These are phyloP conservation scores for Protaetia brevitarsis DNA, from an alignment of 1,140 invertebrate species.

Conservation along the genomic window DNA sequence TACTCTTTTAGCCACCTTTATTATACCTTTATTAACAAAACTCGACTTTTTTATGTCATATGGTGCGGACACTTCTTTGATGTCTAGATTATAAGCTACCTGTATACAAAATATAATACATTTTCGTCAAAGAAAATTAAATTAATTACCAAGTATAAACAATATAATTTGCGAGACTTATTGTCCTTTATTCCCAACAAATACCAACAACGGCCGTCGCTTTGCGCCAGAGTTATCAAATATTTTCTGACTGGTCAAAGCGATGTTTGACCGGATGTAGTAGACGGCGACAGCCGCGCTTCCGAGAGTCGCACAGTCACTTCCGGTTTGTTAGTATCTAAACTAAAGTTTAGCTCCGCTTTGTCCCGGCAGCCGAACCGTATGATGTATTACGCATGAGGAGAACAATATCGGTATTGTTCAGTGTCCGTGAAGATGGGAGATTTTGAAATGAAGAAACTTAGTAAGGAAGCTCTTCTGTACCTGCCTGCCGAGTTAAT, in stretches of 20 bases:
- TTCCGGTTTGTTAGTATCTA: conserved; percentile 17
- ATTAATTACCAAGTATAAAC: not conserved
- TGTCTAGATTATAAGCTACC: too few species aligned
- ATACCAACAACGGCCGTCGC: not conserved
- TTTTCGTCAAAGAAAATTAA: too few species aligned
- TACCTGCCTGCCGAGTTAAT: too few species aligned
- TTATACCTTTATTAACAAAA: too few species aligned
- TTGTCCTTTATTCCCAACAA: not conserved
- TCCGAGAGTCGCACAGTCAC: conserved; percentile 4
- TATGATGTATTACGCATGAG: conserved; percentile 20
- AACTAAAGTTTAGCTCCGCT: conserved; percentile 16
- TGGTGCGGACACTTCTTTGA: too few species aligned
- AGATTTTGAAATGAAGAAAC: not conserved
- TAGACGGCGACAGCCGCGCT: conserved; percentile 20
- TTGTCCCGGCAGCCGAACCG: not conserved
- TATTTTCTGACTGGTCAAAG: not conserved
- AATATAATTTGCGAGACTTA: not conserved
- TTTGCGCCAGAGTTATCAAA: not conserved
- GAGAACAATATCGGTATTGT: not conserved
- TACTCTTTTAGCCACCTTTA: too few species aligned
- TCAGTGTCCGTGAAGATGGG: not conserved
- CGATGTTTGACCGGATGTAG: conserved; percentile 18
- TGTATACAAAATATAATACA: too few species aligned
- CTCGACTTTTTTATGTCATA: too few species aligned
- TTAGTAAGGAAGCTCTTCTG: not conserved